Base-by-base conservation (phyloP, 2,113 vertebrate genomes). In the Willisornis vidua region DNA sequence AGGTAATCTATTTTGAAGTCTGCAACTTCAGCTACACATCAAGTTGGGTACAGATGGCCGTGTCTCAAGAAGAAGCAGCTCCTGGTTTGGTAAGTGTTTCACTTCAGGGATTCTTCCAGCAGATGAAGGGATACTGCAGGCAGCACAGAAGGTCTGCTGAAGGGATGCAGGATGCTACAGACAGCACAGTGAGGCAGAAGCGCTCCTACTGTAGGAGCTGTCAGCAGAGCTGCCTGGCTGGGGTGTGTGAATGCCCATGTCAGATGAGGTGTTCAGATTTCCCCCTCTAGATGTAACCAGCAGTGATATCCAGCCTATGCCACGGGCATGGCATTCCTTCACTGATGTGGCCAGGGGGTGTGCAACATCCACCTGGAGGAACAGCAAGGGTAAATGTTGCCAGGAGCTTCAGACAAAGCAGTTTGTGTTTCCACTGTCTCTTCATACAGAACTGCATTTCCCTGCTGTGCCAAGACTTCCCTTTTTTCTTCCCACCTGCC, bases 371-470 rank as follows among this genome's bases (percentile, higher is more conserved):
- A 43, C 41, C 41, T 1, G 0, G 17, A 18, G 39, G 12, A 29
- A 6, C 9, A 6, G 2, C 1, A 2, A 19, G 7, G 25, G 3
- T 19, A 19, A 3, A 2, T 17, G 9, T 8, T 67, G 39, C 49
- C 0, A 0, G 6, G 2, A 3, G 10, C 35, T n/a, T 31, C 12
- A 1, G 3, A 12, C 10, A 10, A 14, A 41, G 10, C 16, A 29
- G 15, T 48, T 67, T 23, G 33, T 41, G 6, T 58, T 82, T 63
- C 52, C 16, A 7, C 51, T 41, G 33, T 5, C 48, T 63, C 25
- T 55, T 46, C 39, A 2, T 18, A 14, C 18, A 26, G 33, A 90
- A 22, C 46, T 3, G 13, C 49, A n/a, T 41, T 73, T 54, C 39
- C 39, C 49, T 12, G 16, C 52, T 68, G 58, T 39, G 58, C 31